Percentiles rank a stretch among this genome's conserved stretches.
Evolutionary conservation across 2,888 invertebrate genomes (phyloP).

Genomic region (Phortica magna): DNA sequence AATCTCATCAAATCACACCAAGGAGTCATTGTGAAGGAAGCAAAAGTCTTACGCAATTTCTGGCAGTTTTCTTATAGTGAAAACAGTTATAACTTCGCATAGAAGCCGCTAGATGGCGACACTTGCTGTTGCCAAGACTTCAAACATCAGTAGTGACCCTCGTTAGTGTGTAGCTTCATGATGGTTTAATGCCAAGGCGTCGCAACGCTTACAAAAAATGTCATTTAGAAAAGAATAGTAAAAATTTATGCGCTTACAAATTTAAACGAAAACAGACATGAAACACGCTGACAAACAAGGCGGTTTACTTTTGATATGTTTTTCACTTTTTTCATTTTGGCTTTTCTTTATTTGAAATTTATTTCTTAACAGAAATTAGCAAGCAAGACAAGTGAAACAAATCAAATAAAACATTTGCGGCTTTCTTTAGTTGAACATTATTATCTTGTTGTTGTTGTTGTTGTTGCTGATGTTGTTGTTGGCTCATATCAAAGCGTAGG

Average conservation of each 20-base stretch:
- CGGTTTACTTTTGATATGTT: conserved; percentile 11
- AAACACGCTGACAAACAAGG: conserved; percentile 1
- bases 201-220: not conserved
- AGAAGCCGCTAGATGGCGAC: too few species aligned
- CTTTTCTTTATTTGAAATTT: conserved; percentile 3
- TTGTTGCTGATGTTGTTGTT: not conserved
- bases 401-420: too few species aligned
- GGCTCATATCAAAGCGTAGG: not conserved
- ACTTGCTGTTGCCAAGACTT: too few species aligned
- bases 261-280: conserved; percentile 7
- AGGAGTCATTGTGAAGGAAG: too few species aligned
- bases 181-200: conserved; percentile 7
- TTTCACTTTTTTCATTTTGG: not conserved
- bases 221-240: conserved; percentile 6
- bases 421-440: not conserved
- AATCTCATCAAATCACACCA: too few species aligned
- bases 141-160: not conserved
- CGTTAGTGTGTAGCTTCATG: not conserved
- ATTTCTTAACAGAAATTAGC: not conserved
- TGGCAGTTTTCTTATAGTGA: too few species aligned
- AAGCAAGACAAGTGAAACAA: too few species aligned
- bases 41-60: too few species aligned
- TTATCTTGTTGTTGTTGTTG: not conserved
- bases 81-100: too few species aligned
- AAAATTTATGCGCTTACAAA: conserved; percentile 19